Conservation (phyloP, 2,888 invertebrate genomes). For the Tuberolachnus salignus region DNA sequence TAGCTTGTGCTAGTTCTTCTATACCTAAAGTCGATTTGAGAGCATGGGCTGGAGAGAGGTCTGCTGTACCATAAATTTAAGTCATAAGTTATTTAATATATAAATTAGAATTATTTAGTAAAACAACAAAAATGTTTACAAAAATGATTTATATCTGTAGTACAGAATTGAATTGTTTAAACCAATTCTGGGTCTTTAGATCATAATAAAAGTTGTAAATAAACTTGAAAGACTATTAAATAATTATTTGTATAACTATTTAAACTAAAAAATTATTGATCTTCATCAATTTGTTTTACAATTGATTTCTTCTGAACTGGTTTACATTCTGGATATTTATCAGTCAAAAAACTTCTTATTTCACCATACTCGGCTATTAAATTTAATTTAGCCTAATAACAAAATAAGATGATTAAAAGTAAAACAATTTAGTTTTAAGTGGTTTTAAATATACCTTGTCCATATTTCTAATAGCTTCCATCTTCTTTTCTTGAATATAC, state of each 20-base stretch:
- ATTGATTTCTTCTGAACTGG: constrained; percentile 55
- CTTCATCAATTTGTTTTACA: constrained; percentile 36
- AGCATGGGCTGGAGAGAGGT: constrained; percentile 61
- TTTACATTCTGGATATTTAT: constrained; percentile 74
- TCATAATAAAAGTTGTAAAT: constrained; percentile 41
- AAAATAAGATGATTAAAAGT: constrained; percentile 25
- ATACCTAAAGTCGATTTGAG: constrained; percentile 62
- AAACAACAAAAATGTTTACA: constrained; percentile 3
- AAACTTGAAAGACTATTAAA: constrained; percentile 24
- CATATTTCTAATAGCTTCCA: constrained; percentile 74
- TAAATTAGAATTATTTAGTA: not conserved
- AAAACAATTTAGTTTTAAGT: not conserved
- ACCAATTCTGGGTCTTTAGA: too few relatives aligned
- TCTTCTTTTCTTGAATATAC: constrained; percentile 70
- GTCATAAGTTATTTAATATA: not conserved
- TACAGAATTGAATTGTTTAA: too few relatives aligned
- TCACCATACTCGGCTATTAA: constrained; percentile 75
- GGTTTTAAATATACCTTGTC: constrained; percentile 65
- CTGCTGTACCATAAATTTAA: constrained; percentile 58
- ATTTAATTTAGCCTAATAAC: constrained; percentile 64
- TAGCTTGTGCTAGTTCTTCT: constrained; percentile 61
- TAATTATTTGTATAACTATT: not conserved
- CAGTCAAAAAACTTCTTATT: constrained; percentile 74
- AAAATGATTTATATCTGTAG: not conserved
- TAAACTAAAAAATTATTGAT: not conserved